Conservation (phyloP, 2,888 invertebrate genomes). For the Polydrusus cervinus region DNA sequence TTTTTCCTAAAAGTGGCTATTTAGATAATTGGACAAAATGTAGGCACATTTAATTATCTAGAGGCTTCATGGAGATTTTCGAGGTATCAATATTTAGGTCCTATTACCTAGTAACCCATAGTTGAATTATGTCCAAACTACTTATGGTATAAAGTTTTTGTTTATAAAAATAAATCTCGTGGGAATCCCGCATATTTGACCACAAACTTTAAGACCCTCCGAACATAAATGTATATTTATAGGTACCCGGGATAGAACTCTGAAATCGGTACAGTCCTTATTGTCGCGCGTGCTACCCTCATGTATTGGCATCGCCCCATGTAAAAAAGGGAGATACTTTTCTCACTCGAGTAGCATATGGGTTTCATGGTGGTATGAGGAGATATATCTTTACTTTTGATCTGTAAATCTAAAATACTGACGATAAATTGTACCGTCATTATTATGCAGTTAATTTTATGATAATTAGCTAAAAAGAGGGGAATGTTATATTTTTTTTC, state of each 20-base stretch:
- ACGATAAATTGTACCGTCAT: constrained; percentile 19
- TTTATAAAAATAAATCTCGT: constrained; percentile 56
- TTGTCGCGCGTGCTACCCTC: constrained; percentile 46
- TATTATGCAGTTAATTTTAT: constrained; percentile 39
- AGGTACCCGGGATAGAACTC: constrained; percentile 31
- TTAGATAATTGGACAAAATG: too few species aligned
- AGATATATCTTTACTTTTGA: constrained; percentile 40
- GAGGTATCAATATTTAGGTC: too few species aligned
- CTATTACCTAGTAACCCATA: too few species aligned
- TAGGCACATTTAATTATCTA: too few species aligned
- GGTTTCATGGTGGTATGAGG: constrained; percentile 46
- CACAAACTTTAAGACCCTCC: not conserved
- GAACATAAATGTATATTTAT: constrained; percentile 21
- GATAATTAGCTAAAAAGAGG: constrained; percentile 28
- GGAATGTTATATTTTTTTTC: constrained; percentile 4
- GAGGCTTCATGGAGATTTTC: too few species aligned
- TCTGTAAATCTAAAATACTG: constrained; percentile 38
- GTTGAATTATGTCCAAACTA: too few species aligned
- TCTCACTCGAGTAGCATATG: constrained; percentile 47
- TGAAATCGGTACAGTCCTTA: constrained; percentile 41
- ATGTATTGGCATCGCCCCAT: constrained; percentile 38
- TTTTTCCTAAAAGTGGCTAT: too few species aligned
- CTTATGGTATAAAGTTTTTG: too few species aligned
- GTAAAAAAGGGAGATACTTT: constrained; percentile 35
- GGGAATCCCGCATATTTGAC: constrained; percentile 64